Evolutionary conservation across 2,113 vertebrate species (phyloP), one percentile per base, ranked within the genome.

Genomic region (Onychostruthus taczanowskii): DNA sequence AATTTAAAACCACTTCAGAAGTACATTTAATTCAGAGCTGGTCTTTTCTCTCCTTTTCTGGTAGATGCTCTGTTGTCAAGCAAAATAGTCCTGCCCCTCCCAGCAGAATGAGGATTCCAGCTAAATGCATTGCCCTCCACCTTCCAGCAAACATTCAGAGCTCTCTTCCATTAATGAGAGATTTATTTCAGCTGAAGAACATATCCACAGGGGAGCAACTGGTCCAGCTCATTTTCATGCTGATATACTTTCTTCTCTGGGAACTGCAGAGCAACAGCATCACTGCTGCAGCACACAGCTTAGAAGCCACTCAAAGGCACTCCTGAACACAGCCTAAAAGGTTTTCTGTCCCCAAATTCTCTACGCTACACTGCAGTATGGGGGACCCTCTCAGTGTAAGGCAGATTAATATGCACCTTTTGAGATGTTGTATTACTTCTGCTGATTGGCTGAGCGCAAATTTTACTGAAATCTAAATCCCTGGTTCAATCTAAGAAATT

Each of bases 1-100:
- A 64, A 95, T 90, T 92, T 89, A 94, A 92, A 93, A 53, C 28
- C 64, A 58, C 53, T 95, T 41, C 79, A 92, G 83, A 87, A 93
- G 74, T 50, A 52, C 64, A 84, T 96, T 91, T 93, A 92, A 95
- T 93, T 92, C 83, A 75, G 82, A 68, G 44, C 58, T 84, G 90
- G 75, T 93, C 75, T 95, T 86, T 89, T 88, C 61, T 64, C 23
- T 75, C 41, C 1, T 67, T 92, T 83, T 64, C 82, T 78, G 37
- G 49, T 67, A 72, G 39, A 63, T 61, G 64, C 61, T 56, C 6
- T 2, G 44, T 61, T 82, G 76, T 86, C 83, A 86, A 37, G 68
- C 56, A 84, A 81, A 78, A 86, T 14, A 46, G 11, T 16, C n/a
- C 39, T 84, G 44, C 68, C 44, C 61, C 33, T 58, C 43, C 87